These are phyloP conservation scores for Xanthia icteritia DNA, from an alignment of 2,888 invertebrate genomes.

Conservation along the genomic window DNA sequence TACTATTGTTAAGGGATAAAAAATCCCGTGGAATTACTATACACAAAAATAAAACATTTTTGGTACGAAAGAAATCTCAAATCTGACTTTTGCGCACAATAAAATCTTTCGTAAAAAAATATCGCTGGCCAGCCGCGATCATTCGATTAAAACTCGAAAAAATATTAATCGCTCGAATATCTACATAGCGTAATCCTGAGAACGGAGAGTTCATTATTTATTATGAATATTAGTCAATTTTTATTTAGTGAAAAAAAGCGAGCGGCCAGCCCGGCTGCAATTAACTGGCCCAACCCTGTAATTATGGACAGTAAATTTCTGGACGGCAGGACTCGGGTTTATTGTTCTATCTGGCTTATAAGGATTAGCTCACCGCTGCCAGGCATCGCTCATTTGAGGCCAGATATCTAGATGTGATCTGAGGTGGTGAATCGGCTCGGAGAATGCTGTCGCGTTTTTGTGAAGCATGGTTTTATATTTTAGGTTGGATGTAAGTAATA, in stretches of 20 bases:
- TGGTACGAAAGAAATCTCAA: background rate
- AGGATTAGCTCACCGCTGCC: conserved; percentile 82
- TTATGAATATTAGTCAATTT: conserved; percentile 91
- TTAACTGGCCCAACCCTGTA: conserved; percentile 95
- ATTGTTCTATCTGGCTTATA: conserved; percentile 87
- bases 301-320: conserved; percentile 96
- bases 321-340: conserved; percentile 90
- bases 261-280: conserved; percentile 91
- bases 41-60: conserved; percentile 1
- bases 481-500: background rate
- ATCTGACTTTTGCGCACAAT: conserved; percentile 38
- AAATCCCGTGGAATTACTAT: background rate
- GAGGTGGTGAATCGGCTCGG: conserved; percentile 37
- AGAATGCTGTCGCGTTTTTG: conserved; percentile 36
- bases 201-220: conserved; percentile 90
- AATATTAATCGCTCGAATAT: conserved; percentile 86
- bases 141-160: conserved; percentile 77
- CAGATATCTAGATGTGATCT: conserved; percentile 66
- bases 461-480: background rate
- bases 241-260: conserved; percentile 90
- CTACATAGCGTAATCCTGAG: conserved; percentile 86
- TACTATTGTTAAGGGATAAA: background rate
- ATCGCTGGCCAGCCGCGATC: conserved; percentile 65
- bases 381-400: conserved; percentile 66
- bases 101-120: conserved; percentile 34